Evolutionary conservation across 2,888 invertebrate genomes (phyloP), one percentile per base, ranked within the genome.

Genomic region (Eubasilissa splendida): DNA sequence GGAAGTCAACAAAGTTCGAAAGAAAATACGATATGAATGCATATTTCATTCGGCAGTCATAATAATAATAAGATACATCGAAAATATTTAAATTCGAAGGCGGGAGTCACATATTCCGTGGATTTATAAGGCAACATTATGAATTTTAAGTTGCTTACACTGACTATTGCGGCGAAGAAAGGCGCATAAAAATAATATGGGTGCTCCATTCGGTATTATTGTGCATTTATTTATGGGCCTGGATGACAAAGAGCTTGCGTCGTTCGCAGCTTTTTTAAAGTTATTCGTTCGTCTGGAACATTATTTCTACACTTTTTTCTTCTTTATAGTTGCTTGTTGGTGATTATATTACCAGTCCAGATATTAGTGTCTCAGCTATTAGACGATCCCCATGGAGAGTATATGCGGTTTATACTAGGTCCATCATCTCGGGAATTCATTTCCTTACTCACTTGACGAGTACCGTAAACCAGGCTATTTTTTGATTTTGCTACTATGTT

Each of bases 81-180:
- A 59, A 70, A 56, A 77, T 77, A 80, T 80, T 80, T 76, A 80
- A 80, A 80, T 80, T 75, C 50, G 80, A 71, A 78, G 75, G 77
- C 77, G 76, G 60, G 78, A 78, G 73, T 63, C 81, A 78, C 74
- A 75, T 75, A 80, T 82, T 76, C 74, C 14, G 71, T 73, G 76
- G 83, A 83, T 83, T 83, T 83, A 83, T 83, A 71, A 54, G 81
- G 75, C 79, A 70, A 80, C 83, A 83, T 82, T 83, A 83, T 83
- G 83, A 83, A 83, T 83, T 83, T 83, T 80, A 82, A 83, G 83
- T 83, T 83, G 82, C 82, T 82, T 82, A 82, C 80, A 70, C 74
- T 81, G 80, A 80, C 75, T 83, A 74, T 80, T 77, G 83, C 79
- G 83, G 83, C 74, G 77, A 76, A 63, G 80, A 78, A 75, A 63